Base-by-base conservation (phyloP, 2,797 vertebrate genomes). In the Parauchenoglanis punctatus region DNA sequence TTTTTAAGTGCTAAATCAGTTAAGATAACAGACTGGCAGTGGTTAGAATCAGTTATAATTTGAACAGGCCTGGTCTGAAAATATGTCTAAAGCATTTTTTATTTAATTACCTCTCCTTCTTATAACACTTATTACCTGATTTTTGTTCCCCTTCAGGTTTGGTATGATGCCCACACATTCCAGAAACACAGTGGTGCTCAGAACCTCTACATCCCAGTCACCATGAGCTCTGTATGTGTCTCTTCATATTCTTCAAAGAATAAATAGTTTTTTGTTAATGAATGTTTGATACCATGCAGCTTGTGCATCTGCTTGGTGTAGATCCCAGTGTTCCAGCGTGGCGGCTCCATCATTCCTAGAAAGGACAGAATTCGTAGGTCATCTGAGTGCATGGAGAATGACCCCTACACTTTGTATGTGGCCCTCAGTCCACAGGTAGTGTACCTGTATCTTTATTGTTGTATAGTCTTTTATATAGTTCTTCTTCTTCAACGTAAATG, bases 261-360 rank as follows among this genome's bases (percentile, higher is more conserved):
- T 7, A n/a, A 58, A 28, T 67, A 49, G 2, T 15, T 18, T 12
- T 61, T 58, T 2, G 6, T 54, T 23, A 18, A 65, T 63, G n/a
- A 49, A 28, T 23, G 1, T 70, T 31, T n/a, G 13, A 78, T n/a
- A 78, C 17, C 63, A 84, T 56, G 12, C 17, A 59, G 0, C 4
- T 18, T 70, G 4, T 84, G 63, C 23, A 3, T 86, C 23, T 80
- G 54, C 46, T 82, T 84, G 54, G 83, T 2, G 59, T 92, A 99
- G 97, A 96, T 98, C 86, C 98, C 98, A 0, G 97, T 97, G 86
- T 98, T 97, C 93, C 98, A 99, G 89, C 96, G 97, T 0, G 97
- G 97, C 0, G 97, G 97, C 44, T 97, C 97, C 7, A 95, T 99
- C 7, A 96, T 99, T 89, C 95, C 97, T 46, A 95, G 96, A 76